These are phyloP conservation scores for Caligus rogercresseyi DNA, from an alignment of 1,140 invertebrate genomes.

Conservation along the genomic window DNA sequence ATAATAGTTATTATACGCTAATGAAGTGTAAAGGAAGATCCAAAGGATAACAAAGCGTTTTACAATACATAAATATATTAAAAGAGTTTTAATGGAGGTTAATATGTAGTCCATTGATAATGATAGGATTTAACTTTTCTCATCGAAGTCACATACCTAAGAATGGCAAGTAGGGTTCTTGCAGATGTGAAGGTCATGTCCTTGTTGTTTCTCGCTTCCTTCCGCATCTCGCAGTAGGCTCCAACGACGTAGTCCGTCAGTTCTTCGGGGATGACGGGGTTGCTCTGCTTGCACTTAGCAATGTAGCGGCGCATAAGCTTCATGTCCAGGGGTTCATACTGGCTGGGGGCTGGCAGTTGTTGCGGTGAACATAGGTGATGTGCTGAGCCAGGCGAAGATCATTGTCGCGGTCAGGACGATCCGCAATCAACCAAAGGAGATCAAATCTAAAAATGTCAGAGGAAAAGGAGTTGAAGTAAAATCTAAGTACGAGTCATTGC, in stretches of 20 bases:
- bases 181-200: conserved; percentile 91
- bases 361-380: conserved; percentile 92
- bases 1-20: too few relatives aligned
- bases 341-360: conserved; percentile 65
- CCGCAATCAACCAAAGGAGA: conserved; percentile 90
- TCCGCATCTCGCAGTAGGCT: conserved; percentile 81
- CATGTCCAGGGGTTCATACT: conserved; percentile 68
- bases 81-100: too few relatives aligned
- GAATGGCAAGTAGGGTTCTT: conserved; percentile 74
- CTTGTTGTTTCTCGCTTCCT: conserved; percentile 67
- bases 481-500: too few relatives aligned
- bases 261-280: conserved; percentile 62
- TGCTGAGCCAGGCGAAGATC: conserved; percentile 87
- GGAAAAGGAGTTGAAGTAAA: background rate
- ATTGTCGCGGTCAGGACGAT: conserved; percentile 76
- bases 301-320: conserved; percentile 84
- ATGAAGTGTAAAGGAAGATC: too few relatives aligned
- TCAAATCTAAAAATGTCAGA: conserved; percentile 51
- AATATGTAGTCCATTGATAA: too few relatives aligned
- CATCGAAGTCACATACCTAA: conserved; percentile 36
- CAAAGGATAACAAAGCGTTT: too few relatives aligned
- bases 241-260: conserved; percentile 78
- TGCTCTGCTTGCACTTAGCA: conserved; percentile 62
- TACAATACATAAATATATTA: too few relatives aligned
- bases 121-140: too few relatives aligned